These are phyloP conservation scores for Pelecanus crispus DNA, from an alignment of 2,113 vertebrate genomes.

Conservation along the genomic window DNA sequence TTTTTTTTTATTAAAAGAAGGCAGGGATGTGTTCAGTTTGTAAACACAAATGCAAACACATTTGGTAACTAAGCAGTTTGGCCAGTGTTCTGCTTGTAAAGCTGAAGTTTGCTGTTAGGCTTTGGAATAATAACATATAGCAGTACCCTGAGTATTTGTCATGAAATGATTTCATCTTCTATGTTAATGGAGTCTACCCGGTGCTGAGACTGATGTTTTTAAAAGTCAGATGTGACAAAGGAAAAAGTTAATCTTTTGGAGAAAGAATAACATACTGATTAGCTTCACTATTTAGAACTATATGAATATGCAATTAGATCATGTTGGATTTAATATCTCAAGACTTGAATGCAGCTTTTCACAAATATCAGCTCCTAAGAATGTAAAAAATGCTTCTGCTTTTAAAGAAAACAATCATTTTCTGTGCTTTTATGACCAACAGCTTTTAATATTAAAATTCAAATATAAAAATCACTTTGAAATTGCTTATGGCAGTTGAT, in stretches of 20 bases:
- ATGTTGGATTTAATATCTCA: not conserved
- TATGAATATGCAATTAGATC: not conserved
- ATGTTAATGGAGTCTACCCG: not conserved
- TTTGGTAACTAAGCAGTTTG: constrained; percentile 54
- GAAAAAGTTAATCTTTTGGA: not conserved
- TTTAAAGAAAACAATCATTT: not conserved
- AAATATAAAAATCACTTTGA: not conserved
- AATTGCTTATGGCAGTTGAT: not conserved
- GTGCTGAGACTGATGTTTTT: not conserved
- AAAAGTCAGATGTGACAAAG: not conserved
- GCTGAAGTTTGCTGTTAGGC: not conserved
- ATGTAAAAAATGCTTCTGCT: constrained; percentile 8
- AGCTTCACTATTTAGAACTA: not conserved
- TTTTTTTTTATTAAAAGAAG: not conserved
- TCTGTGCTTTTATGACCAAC: not conserved
- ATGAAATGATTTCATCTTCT: constrained; percentile 34
- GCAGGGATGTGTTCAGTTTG: constrained; percentile 12
- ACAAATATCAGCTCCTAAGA: not conserved
- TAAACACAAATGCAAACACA: constrained; percentile 54
- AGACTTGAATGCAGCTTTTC: not conserved
- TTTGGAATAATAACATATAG: constrained; percentile 27
- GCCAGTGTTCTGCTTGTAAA: constrained; percentile 17
- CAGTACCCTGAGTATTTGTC: constrained; percentile 20
- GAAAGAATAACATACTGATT: not conserved
- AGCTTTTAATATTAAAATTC: not conserved